Conservation (phyloP, 2,888 invertebrate species). For the Patella caerulea region DNA sequence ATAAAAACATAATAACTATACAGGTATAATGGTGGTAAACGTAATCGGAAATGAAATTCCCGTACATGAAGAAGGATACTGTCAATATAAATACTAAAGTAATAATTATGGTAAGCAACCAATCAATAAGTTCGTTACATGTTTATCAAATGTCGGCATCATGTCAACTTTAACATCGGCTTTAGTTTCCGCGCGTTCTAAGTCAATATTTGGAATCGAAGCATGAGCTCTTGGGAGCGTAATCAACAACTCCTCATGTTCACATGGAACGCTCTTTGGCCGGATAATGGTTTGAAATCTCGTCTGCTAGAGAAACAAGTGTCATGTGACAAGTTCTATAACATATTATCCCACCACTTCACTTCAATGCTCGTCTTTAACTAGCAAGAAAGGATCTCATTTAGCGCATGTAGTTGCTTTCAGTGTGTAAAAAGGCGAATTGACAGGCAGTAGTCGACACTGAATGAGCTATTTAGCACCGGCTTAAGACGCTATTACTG, state of each 20-base stretch:
- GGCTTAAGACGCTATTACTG: conserved; percentile 6
- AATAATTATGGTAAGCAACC: no score
- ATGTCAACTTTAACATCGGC: no score
- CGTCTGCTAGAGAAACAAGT: conserved; percentile 1
- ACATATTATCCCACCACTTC: conserved; percentile 5
- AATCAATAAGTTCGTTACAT: no score
- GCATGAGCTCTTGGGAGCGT: conserved; percentile 17
- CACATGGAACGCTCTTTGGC: conserved; percentile 4
- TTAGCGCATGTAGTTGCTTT: conserved; percentile 1
- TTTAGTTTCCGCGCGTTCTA: background rate
- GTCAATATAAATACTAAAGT: no score
- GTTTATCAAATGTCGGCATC: no score
- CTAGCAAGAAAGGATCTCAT: conserved; percentile 5
- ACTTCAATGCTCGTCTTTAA: conserved; percentile 4
- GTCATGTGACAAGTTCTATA: conserved; percentile 1
- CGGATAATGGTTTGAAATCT: conserved; percentile 5
- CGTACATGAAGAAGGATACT: no score
- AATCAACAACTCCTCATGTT: conserved; percentile 2
- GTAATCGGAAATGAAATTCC: background rate
- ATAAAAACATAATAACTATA: no score
- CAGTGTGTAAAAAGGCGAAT: background rate
- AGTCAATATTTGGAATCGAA: conserved; percentile 26
- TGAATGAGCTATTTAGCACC: conserved; percentile 13
- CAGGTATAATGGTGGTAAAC: conserved; percentile 4
- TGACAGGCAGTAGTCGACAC: conserved; percentile 1